Evolutionary conservation across 2,113 vertebrate species (phyloP).

Genomic region (Misgurnus mizolepis): DNA sequence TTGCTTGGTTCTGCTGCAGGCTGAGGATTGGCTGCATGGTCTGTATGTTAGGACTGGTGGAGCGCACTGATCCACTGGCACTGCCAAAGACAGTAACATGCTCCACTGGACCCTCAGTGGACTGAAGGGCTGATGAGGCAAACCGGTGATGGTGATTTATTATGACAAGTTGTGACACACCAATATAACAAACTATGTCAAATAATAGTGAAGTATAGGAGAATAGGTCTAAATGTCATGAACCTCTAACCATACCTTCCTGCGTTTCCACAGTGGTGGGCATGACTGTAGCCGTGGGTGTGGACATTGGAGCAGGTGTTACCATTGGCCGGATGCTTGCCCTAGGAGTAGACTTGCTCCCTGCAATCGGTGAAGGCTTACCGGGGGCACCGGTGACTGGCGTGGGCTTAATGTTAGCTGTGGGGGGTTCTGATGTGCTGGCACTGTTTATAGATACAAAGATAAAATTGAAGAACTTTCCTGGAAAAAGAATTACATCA

Average conservation of each 20-base stretch:
- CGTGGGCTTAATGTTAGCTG: slow-evolving; percentile 98
- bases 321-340: slow-evolving; percentile 98
- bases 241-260: slow-evolving; percentile 77
- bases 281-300: slow-evolving; percentile 97
- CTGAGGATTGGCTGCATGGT: slow-evolving; percentile 83
- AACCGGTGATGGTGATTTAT: background rate
- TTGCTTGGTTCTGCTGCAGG: slow-evolving; percentile 90
- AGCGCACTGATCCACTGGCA: slow-evolving; percentile 93
- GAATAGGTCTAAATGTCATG: background rate
- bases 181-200: background rate
- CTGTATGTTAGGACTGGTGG: slow-evolving; percentile 95
- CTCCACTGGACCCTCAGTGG: slow-evolving; percentile 87
- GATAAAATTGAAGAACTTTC: background rate
- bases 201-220: background rate
- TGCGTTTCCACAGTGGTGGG: slow-evolving; percentile 96
- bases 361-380: slow-evolving; percentile 90
- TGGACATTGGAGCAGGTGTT: slow-evolving; percentile 90
- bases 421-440: slow-evolving; percentile 91
- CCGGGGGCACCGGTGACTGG: slow-evolving; percentile 90
- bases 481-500: background rate
- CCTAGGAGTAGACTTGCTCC: slow-evolving; percentile 93
- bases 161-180: background rate
- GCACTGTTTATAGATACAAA: slow-evolving; percentile 70
- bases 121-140: slow-evolving; percentile 83
- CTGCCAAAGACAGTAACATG: slow-evolving; percentile 94